Conservation (phyloP, 2,113 vertebrate species). For the Naja naja region DNA sequence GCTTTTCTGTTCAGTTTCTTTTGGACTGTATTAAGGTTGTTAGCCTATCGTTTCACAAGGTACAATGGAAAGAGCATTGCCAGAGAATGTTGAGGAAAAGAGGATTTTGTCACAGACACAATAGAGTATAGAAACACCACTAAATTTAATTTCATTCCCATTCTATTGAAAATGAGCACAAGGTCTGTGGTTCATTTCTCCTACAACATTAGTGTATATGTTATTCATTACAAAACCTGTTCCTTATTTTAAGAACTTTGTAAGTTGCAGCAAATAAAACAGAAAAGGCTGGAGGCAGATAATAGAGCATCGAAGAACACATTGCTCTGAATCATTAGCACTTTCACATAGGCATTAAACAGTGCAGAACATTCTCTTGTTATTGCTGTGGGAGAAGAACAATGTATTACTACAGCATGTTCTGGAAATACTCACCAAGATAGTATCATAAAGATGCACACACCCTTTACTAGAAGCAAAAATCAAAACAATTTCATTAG, state of each 20-base stretch:
- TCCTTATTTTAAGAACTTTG: not conserved
- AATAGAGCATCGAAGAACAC: not conserved
- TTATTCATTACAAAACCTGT: not conserved
- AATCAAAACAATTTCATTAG: not conserved
- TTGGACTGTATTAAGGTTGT: not conserved
- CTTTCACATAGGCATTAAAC: not conserved
- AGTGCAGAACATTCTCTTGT: not conserved
- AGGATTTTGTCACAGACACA: not conserved
- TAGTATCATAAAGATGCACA: not conserved
- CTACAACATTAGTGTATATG: not conserved
- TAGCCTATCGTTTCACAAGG: not conserved
- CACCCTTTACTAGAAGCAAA: not conserved
- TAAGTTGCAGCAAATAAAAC: not conserved
- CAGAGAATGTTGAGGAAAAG: not conserved
- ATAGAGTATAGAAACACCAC: not conserved
- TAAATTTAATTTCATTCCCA: not conserved
- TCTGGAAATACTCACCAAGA: not conserved
- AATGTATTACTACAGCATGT: not conserved
- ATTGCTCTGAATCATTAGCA: not conserved
- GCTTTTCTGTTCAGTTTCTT: not conserved
- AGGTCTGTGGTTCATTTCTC: not conserved
- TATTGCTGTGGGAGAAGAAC: not conserved
- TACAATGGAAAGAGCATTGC: not conserved
- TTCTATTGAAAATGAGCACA: not conserved
- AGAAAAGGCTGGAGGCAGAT: not conserved